Percentiles rank a stretch among this genome's conserved stretches.
Evolutionary conservation across 2,797 vertebrate genomes (phyloP).

Genomic region (Macropodus opercularis): DNA sequence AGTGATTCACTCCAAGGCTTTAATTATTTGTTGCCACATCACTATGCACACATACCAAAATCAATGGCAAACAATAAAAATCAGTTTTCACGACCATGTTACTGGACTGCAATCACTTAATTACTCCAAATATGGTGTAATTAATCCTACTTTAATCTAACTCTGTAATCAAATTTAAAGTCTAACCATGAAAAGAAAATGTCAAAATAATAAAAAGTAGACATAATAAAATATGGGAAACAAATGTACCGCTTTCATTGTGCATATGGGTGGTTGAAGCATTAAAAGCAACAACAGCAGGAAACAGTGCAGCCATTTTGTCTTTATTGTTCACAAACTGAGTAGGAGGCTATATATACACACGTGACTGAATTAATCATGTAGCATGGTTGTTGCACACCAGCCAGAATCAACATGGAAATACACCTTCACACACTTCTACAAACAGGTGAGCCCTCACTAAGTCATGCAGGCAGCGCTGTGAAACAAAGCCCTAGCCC

Average conservation of each 20-base stretch:
- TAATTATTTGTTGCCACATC: no score
- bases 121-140: no score
- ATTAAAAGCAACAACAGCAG: neutral
- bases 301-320: neutral
- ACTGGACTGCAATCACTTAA: no score
- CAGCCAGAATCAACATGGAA: slow-evolving; percentile 9
- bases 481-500: slow-evolving; percentile 28
- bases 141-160: neutral
- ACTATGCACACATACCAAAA: no score
- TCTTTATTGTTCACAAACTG: neutral
- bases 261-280: neutral
- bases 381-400: neutral
- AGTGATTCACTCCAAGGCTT: no score
- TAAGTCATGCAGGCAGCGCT: slow-evolving; percentile 8
- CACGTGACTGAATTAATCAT: neutral
- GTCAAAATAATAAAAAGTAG: no score
- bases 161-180: neutral
- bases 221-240: neutral
- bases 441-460: slow-evolving; percentile 17
- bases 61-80: no score
- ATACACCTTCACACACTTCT: neutral
- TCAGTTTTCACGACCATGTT: no score
- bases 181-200: no score
- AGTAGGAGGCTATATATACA: neutral
- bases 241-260: no score